A percentile compares a stretch with the other conserved stretches of the same genome.
Conservation (phyloP, 2,797 vertebrate species). For the Myripristis murdjan region DNA sequence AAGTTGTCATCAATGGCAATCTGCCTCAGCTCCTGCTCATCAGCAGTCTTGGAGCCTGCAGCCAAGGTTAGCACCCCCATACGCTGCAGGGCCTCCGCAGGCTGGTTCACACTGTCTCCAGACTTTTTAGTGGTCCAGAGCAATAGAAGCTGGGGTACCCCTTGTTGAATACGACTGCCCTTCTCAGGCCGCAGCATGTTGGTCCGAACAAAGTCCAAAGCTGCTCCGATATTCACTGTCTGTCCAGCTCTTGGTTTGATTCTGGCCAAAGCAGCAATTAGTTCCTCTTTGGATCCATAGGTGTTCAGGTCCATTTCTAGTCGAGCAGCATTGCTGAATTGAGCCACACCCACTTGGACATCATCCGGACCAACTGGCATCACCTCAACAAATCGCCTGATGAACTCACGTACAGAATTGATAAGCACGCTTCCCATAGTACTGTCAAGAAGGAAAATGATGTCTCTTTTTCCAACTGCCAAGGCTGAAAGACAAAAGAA, state of each 20-base stretch:
- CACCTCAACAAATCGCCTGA: slow-evolving; percentile 87
- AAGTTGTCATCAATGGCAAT: slow-evolving; percentile 86
- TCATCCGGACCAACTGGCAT: slow-evolving; percentile 92
- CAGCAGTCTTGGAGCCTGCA: slow-evolving; percentile 83
- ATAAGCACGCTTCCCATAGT: slow-evolving; percentile 86
- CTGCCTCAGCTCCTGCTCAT: slow-evolving; percentile 85
- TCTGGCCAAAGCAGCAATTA: slow-evolving; percentile 75
- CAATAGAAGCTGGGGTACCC: slow-evolving; percentile 91
- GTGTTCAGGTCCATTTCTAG: slow-evolving; percentile 91
- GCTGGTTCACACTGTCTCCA: slow-evolving; percentile 85
- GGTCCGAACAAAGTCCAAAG: slow-evolving; percentile 89
- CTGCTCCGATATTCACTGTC: slow-evolving; percentile 89
- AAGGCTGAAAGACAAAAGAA: slow-evolving; percentile 84
- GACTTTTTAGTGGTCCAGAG: slow-evolving; percentile 92
- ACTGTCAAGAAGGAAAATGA: slow-evolving; percentile 97
- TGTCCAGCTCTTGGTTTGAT: slow-evolving; percentile 82
- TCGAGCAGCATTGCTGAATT: slow-evolving; percentile 85
- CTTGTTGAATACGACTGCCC: slow-evolving; percentile 87
- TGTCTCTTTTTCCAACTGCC: slow-evolving; percentile 92
- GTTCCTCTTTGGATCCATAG: slow-evolving; percentile 77
- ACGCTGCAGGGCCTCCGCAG: slow-evolving; percentile 83
- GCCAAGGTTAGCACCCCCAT: slow-evolving; percentile 89
- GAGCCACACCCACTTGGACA: slow-evolving; percentile 91
- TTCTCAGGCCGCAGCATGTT: slow-evolving; percentile 87
- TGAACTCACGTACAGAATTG: slow-evolving; percentile 88